Evolutionary conservation across 2,113 vertebrate species (phyloP), one percentile per base, ranked within the genome.

Genomic region (Clupea harengus): DNA sequence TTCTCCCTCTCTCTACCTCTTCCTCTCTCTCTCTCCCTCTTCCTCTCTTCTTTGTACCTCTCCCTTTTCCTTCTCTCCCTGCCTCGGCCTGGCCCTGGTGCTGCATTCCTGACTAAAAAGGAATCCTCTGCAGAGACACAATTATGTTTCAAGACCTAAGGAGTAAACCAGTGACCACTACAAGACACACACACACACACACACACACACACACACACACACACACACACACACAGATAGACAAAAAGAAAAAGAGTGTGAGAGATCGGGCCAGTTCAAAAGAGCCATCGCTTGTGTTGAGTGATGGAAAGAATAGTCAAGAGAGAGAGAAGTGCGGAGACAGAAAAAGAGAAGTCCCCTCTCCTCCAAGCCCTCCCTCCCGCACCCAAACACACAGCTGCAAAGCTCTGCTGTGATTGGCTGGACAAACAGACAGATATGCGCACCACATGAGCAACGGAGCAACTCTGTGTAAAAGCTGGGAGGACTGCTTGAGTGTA

Each of bases 381-480:
- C 47, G 78, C 75, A 86, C 83, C 57, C 64, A 78, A 52, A 87
- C n/a, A 83, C 85, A 72, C 80, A 67, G 45, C 88, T 85, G 81
- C 87, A 78, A 39, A 39, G 88, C 87, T 86, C 84, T 13, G 13
- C 32, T 78, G 10, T 45, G 80, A 89, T 91, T 91, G 89, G 89
- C 84, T 86, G 87, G 87, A 91, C 87, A 92, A 87, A 90, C 83
- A 81, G 84, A 82, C 87, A 89, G 88, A 92, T 90, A 90, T 89
- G 85, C 90, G 92, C 91, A 91, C 89, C 91, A 91, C 92, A 92
- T 90, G 93, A 81, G 85, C 83, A 84, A 87, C 44, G 28, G 64
- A 83, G 86, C 82, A 89, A 78, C 28, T 78, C 28, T 39, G 72
- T 72, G n/a, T 72, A 81, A 89, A 67, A 85, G 86, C 83, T 50